A percentile compares a stretch with the other conserved stretches of the same genome.
Evolutionary conservation across 1,140 invertebrate genomes (phyloP).

Genomic region (Uloborus diversus): DNA sequence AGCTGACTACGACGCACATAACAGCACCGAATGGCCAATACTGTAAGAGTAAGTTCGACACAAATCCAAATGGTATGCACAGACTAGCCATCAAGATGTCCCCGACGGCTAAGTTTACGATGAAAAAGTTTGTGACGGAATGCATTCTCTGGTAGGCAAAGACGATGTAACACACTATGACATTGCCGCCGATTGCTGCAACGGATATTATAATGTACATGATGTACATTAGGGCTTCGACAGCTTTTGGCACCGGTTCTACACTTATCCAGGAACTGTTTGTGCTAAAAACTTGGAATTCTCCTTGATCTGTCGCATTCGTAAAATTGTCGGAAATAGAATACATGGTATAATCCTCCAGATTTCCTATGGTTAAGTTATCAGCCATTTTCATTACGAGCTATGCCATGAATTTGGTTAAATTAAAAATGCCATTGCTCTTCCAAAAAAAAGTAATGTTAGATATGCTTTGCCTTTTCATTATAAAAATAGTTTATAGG

Average conservation of each 20-base stretch:
- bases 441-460: too few relatives aligned
- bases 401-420: too few relatives aligned
- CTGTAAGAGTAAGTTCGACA: conserved; percentile 76
- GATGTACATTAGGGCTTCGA: conserved; percentile 71
- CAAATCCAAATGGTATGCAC: conserved; percentile 87
- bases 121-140: conserved; percentile 88
- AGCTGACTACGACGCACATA: conserved; percentile 81
- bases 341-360: too few relatives aligned
- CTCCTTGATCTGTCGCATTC: neutral
- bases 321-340: neutral
- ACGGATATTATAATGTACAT: conserved; percentile 80
- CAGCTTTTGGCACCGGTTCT: conserved; percentile 29
- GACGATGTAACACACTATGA: conserved; percentile 83
- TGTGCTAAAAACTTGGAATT: neutral
- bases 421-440: too few relatives aligned
- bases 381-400: too few relatives aligned
- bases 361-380: too few relatives aligned
- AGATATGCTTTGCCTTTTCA: too few relatives aligned
- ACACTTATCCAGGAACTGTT: neutral
- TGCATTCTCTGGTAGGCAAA: conserved; percentile 80
- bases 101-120: conserved; percentile 77
- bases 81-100: conserved; percentile 86
- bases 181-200: conserved; percentile 79
- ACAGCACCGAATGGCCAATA: conserved; percentile 85
- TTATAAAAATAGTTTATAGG: too few relatives aligned